These are phyloP conservation scores for Falco biarmicus DNA, from an alignment of 2,797 vertebrate species.

Conservation along the genomic window DNA sequence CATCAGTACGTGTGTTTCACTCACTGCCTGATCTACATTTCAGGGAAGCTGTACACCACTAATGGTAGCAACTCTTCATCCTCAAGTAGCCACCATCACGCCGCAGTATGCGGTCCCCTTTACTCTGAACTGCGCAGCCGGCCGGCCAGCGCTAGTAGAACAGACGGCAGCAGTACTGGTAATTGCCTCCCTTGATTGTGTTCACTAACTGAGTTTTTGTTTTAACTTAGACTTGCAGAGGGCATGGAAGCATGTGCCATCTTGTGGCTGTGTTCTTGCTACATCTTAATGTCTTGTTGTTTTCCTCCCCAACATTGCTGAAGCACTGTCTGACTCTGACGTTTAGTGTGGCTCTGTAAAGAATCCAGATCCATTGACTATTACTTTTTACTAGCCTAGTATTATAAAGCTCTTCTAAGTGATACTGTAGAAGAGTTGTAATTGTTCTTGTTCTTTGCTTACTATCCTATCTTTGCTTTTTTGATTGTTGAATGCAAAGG, in stretches of 20 bases:
- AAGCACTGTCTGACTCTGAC: slow-evolving; percentile 79
- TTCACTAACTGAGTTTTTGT: slow-evolving; percentile 82
- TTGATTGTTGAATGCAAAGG: slow-evolving; percentile 67
- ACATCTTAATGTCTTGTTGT: slow-evolving; percentile 82
- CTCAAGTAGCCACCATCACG: slow-evolving; percentile 94
- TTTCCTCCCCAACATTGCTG: slow-evolving; percentile 78
- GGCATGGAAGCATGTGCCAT: slow-evolving; percentile 98
- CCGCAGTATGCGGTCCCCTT: slow-evolving; percentile 98
- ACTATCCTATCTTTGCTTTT: slow-evolving; percentile 68
- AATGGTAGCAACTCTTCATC: slow-evolving; percentile 99
- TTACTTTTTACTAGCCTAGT: slow-evolving; percentile 70
- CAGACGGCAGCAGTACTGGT: slow-evolving; percentile 99
- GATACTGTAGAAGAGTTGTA: slow-evolving; percentile 68
- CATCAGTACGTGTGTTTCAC: slow-evolving; percentile 80
- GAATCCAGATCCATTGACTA: slow-evolving; percentile 72
- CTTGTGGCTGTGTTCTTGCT: slow-evolving; percentile 87
- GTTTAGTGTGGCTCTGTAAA: slow-evolving; percentile 75
- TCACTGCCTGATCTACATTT: slow-evolving; percentile 88
- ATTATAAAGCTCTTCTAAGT: slow-evolving; percentile 64
- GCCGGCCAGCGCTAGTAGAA: slow-evolving; percentile 96
- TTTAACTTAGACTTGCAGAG: slow-evolving; percentile 90
- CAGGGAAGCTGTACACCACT: slow-evolving; percentile 99
- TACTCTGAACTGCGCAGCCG: slow-evolving; percentile 93
- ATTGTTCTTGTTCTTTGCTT: slow-evolving; percentile 60
- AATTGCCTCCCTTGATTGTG: slow-evolving; percentile 89